These are phyloP conservation scores for Cololabis saira DNA, from an alignment of 2,113 vertebrate species.

Conservation along the genomic window DNA sequence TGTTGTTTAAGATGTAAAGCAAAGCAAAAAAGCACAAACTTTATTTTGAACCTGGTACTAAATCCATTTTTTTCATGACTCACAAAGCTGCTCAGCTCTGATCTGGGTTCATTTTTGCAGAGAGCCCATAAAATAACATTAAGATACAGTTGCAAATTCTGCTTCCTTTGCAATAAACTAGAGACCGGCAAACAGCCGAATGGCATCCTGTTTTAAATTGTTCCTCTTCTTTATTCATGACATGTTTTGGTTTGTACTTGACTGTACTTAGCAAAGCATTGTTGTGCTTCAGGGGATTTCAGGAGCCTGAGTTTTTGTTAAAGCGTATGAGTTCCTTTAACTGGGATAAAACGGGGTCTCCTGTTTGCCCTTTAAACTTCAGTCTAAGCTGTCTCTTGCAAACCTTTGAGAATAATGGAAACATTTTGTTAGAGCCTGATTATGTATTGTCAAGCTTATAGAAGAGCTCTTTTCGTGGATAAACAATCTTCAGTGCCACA, in stretches of 20 bases:
- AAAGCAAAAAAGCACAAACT: not conserved
- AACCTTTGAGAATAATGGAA: constrained; percentile 23
- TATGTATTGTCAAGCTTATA: constrained; percentile 5
- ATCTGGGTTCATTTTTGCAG: not conserved
- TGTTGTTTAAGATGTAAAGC: not conserved
- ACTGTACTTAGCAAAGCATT: not conserved
- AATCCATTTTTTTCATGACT: no score
- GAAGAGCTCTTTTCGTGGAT: not conserved
- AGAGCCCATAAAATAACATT: not conserved
- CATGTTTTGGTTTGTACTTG: not conserved
- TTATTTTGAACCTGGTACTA: not conserved
- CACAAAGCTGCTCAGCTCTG: constrained; percentile 2
- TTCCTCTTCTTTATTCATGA: not conserved
- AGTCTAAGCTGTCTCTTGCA: constrained; percentile 21
- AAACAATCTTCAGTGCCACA: not conserved
- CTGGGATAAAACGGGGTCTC: constrained; percentile 21
- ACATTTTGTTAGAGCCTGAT: constrained; percentile 1
- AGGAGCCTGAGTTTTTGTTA: not conserved
- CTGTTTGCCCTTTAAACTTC: constrained; percentile 59
- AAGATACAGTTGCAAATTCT: not conserved
- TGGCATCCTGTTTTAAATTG: not conserved
- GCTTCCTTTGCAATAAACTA: not conserved
- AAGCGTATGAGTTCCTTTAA: constrained; percentile 11
- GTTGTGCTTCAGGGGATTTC: not conserved
- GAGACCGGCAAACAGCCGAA: not conserved